Evolutionary conservation across 2,113 vertebrate species (phyloP).

Genomic region (Menidia beryllina): DNA sequence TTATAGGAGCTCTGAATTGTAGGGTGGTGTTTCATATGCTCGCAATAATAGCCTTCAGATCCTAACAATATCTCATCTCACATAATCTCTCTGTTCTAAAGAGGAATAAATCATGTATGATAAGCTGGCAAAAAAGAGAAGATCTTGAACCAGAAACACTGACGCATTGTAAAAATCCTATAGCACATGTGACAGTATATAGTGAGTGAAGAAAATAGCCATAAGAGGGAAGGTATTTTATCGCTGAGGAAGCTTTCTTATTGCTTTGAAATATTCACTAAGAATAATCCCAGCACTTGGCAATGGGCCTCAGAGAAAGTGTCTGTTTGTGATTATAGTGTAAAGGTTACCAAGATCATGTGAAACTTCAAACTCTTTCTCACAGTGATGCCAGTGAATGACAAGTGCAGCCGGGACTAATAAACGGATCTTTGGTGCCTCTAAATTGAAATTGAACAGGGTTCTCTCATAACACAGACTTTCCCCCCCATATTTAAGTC

Average conservation of each 20-base stretch:
- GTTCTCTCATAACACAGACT: not conserved
- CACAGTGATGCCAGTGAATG: constrained; percentile 32
- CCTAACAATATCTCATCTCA: too few relatives aligned
- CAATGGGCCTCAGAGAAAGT: constrained; percentile 31
- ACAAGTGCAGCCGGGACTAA: constrained; percentile 18
- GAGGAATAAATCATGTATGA: too few relatives aligned
- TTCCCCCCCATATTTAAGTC: constrained; percentile 1
- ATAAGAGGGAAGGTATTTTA: not conserved
- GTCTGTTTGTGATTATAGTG: constrained; percentile 71
- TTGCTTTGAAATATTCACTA: constrained; percentile 21
- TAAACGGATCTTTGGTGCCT: constrained; percentile 4
- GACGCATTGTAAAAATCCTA: too few relatives aligned
- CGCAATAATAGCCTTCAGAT: too few relatives aligned
- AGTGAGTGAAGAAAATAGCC: not conserved
- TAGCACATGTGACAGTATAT: not conserved
- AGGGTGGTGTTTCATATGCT: too few relatives aligned
- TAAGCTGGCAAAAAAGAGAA: too few relatives aligned
- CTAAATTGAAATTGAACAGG: constrained; percentile 3
- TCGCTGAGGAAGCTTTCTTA: constrained; percentile 21
- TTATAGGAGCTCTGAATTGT: too few relatives aligned
- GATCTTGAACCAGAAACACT: too few relatives aligned
- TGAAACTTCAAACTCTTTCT: constrained; percentile 52
- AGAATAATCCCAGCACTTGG: constrained; percentile 50
- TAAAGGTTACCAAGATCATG: constrained; percentile 50
- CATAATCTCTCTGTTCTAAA: too few relatives aligned